These are phyloP conservation scores for Drosophila athabasca DNA, from an alignment of 1,140 invertebrate species.

Conservation along the genomic window DNA sequence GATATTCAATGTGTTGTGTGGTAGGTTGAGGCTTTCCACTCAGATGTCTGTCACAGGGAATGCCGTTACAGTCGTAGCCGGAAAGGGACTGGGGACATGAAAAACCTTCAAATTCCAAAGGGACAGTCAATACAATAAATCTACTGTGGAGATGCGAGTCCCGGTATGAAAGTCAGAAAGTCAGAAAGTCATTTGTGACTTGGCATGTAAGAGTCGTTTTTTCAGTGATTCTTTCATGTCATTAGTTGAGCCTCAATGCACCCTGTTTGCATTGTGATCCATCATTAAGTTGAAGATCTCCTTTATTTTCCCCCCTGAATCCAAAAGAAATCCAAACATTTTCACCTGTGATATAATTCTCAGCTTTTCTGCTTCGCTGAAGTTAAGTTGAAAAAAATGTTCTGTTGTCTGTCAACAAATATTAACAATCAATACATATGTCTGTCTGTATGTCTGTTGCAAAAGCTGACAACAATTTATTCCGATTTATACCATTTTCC, in stretches of 20 bases:
- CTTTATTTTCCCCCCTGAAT: background rate
- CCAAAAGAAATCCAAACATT: constrained; percentile 21
- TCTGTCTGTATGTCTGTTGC: background rate
- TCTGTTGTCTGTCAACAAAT: constrained; percentile 46
- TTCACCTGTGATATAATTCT: constrained; percentile 24
- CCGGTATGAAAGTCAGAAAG: too few relatives aligned
- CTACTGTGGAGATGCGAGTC: too few relatives aligned
- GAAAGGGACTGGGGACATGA: background rate
- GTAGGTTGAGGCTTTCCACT: background rate
- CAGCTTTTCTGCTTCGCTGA: constrained; percentile 32
- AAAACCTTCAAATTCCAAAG: background rate
- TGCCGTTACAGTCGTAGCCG: too few relatives aligned
- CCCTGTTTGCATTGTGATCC: too few relatives aligned
- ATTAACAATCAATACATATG: constrained; percentile 54
- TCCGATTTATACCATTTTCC: constrained; percentile 11
- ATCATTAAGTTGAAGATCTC: background rate
- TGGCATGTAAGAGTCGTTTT: too few relatives aligned
- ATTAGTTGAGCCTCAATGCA: too few relatives aligned
- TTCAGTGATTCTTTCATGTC: too few relatives aligned
- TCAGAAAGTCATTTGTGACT: too few relatives aligned
- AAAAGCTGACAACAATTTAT: constrained; percentile 5
- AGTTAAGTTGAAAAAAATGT: constrained; percentile 30
- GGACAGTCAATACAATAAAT: too few relatives aligned
- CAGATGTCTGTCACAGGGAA: constrained; percentile 11
- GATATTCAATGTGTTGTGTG: background rate